Evolutionary conservation across 2,888 invertebrate species (phyloP).

Genomic region (Pseudoips prasinana): DNA sequence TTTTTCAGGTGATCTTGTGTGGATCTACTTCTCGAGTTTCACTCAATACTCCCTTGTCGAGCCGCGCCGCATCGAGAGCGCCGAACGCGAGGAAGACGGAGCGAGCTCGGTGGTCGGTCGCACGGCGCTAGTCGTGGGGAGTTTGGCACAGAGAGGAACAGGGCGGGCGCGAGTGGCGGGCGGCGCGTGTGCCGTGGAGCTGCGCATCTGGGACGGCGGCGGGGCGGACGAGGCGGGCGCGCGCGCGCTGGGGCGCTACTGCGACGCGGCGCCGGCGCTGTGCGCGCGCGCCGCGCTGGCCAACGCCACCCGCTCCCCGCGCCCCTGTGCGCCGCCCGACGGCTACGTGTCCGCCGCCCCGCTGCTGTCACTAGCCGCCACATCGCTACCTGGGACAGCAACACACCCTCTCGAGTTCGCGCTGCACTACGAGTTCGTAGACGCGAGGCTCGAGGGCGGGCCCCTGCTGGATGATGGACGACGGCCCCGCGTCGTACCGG

Average conservation of each 20-base stretch:
- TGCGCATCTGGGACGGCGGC: slow-evolving; percentile 90
- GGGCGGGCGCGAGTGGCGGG: slow-evolving; percentile 16
- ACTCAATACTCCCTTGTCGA: slow-evolving; percentile 88
- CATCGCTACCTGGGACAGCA: slow-evolving; percentile 87
- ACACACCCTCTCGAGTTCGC: slow-evolving; percentile 89
- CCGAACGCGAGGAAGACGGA: slow-evolving; percentile 69
- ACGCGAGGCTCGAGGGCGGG: slow-evolving; percentile 88
- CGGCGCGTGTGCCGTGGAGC: slow-evolving; percentile 83
- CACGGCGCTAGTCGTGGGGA: slow-evolving; percentile 14
- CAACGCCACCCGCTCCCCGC: slow-evolving; percentile 87
- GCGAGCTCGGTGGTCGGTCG: slow-evolving; percentile 14
- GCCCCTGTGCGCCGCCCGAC: slow-evolving; percentile 90
- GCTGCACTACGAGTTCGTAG: slow-evolving; percentile 91
- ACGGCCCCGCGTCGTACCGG: slow-evolving; percentile 54
- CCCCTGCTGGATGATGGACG: slow-evolving; percentile 72
- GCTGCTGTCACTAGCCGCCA: slow-evolving; percentile 64
- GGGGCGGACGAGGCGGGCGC: slow-evolving; percentile 69
- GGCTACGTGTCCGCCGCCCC: slow-evolving; percentile 85
- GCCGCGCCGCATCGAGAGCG: slow-evolving; percentile 73
- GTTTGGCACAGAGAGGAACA: neutral
- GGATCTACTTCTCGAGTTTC: slow-evolving; percentile 94
- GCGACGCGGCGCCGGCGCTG: slow-evolving; percentile 88
- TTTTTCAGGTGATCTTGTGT: slow-evolving; percentile 87
- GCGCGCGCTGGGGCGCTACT: slow-evolving; percentile 85
- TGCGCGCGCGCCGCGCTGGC: slow-evolving; percentile 91